Evolutionary conservation across 2,113 vertebrate species (phyloP).

Genomic region (Oxygymnocypris stewartii): DNA sequence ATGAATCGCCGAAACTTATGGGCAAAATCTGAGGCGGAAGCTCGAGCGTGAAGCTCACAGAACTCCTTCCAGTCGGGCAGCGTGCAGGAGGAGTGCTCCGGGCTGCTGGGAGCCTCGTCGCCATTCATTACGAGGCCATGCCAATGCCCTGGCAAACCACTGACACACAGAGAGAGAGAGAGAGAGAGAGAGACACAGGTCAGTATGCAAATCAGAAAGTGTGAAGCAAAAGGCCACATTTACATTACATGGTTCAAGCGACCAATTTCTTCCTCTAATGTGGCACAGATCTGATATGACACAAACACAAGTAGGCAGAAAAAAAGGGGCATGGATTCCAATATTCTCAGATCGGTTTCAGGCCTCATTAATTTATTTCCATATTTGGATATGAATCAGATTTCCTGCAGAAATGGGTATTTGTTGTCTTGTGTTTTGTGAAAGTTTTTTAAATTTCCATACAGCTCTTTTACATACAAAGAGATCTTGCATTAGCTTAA

Average conservation of each 20-base stretch:
- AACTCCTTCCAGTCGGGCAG: constrained; percentile 97
- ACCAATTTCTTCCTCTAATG: not conserved
- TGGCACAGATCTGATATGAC: not conserved
- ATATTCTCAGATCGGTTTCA: not conserved
- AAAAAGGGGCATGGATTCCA: not conserved
- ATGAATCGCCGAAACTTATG: constrained; percentile 94
- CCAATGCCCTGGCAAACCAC: constrained; percentile 72
- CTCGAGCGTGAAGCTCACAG: constrained; percentile 93
- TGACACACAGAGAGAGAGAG: constrained; percentile 33
- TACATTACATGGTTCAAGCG: not conserved
- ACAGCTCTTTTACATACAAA: too few relatives aligned
- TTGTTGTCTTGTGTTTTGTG: too few relatives aligned
- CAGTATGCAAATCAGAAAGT: not conserved
- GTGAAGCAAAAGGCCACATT: not conserved
- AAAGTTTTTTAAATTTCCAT: too few relatives aligned
- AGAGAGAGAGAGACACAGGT: constrained; percentile 6
- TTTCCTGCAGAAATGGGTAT: too few relatives aligned
- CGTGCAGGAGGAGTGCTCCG: constrained; percentile 84
- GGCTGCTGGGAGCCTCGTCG: constrained; percentile 82
- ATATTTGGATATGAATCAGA: too few relatives aligned
- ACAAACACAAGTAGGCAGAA: not conserved
- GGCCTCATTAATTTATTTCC: not conserved
- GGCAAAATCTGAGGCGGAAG: constrained; percentile 89
- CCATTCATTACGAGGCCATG: constrained; percentile 98
- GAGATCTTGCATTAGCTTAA: too few relatives aligned